Evolutionary conservation across 2,888 invertebrate genomes (phyloP).

Genomic region (Lasioglossum calceatum): DNA sequence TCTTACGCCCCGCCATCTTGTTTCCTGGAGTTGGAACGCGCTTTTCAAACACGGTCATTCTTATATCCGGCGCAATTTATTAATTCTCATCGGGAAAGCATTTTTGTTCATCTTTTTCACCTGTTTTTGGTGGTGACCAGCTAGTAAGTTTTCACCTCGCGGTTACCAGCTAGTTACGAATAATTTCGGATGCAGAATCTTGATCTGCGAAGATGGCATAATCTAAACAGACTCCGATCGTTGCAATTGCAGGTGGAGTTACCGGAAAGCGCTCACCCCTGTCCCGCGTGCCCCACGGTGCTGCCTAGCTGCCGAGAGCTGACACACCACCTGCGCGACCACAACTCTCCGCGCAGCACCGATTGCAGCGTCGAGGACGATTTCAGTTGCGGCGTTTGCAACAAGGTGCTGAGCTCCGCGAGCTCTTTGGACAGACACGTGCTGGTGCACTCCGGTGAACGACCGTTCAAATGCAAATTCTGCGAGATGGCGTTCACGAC

Average conservation of each 20-base stretch:
- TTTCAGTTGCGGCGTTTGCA: constrained; percentile 88
- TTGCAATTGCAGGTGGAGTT: constrained; percentile 56
- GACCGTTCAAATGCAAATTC: constrained; percentile 91
- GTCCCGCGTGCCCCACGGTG: constrained; percentile 78
- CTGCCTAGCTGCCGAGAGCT: constrained; percentile 75
- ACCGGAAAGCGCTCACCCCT: constrained; percentile 73
- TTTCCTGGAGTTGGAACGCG: background rate
- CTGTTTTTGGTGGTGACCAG: no score
- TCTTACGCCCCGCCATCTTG: background rate
- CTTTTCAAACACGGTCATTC: background rate
- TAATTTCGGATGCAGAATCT: background rate
- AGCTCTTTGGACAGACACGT: constrained; percentile 93
- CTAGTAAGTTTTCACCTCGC: no score
- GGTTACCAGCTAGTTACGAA: no score
- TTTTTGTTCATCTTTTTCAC: no score
- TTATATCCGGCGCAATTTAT: background rate
- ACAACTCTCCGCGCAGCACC: constrained; percentile 79
- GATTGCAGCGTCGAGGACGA: constrained; percentile 84
- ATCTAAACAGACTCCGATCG: background rate
- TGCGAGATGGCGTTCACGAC: constrained; percentile 94
- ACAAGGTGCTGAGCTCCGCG: constrained; percentile 90
- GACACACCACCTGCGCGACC: constrained; percentile 78
- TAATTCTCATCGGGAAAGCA: background rate
- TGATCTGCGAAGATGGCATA: background rate
- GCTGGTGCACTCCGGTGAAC: constrained; percentile 92